Evolutionary conservation across 2,113 vertebrate species (phyloP).

Genomic region (Cynopterus brachyotis): DNA sequence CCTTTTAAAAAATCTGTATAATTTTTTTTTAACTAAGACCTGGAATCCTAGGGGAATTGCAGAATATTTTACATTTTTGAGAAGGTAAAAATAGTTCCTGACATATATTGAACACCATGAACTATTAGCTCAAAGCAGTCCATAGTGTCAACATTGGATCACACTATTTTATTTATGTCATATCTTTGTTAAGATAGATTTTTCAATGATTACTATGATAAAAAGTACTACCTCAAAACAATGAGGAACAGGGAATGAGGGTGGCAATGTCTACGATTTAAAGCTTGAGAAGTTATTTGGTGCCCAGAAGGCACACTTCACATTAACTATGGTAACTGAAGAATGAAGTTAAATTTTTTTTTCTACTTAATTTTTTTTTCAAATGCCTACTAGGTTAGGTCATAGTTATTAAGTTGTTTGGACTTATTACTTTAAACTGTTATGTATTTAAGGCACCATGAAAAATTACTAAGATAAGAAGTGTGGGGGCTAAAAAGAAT

Average conservation of each 20-base stretch:
- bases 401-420: constrained; percentile 17
- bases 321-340: neutral
- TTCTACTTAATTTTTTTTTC: neutral
- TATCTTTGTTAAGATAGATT: neutral
- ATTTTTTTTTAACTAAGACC: neutral
- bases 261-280: neutral
- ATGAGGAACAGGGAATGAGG: neutral
- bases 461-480: constrained; percentile 32
- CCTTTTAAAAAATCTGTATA: neutral
- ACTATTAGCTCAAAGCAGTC: neutral
- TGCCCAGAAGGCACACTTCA: neutral
- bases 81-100: neutral
- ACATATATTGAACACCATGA: neutral
- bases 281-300: neutral
- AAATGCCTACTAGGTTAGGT: neutral
- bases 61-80: neutral
- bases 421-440: neutral
- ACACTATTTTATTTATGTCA: neutral
- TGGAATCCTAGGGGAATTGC: neutral
- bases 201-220: neutral
- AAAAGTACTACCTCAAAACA: neutral
- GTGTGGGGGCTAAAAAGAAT: neutral
- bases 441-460: neutral
- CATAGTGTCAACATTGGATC: neutral
- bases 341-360: neutral